Percentiles rank a stretch among this genome's conserved stretches.
phyloP scores from a whole-genome alignment of 2,113 vertebrate genomes.

The Onychostruthus taczanowskii region DNA sequence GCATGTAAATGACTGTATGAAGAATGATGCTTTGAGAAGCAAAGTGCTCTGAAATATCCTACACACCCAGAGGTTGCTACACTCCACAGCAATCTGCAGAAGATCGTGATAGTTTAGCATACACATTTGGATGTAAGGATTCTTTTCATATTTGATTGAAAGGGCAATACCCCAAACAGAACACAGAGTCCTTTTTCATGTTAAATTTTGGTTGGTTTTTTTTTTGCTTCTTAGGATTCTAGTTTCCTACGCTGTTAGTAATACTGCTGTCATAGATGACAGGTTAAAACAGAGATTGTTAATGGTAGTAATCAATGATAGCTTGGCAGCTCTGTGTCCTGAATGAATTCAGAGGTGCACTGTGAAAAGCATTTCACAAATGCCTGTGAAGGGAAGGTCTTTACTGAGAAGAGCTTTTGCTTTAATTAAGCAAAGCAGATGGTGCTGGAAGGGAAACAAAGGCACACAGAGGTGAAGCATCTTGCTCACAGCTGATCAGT shows the following conservation, averaged over 20 bases:
- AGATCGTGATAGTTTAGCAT: neutral
- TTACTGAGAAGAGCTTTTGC: neutral
- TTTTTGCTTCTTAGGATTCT: neutral
- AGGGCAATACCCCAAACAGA: neutral
- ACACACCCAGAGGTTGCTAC: neutral
- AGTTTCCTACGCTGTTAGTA: neutral
- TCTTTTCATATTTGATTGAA: neutral
- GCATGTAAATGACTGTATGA: neutral
- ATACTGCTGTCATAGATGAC: neutral
- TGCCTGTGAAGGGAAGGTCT: slow-evolving; percentile 27
- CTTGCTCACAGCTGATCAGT: slow-evolving; percentile 46
- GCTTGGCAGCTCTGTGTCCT: neutral
- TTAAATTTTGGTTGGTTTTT: neutral
- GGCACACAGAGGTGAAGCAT: slow-evolving; percentile 27
- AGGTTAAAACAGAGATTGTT: slow-evolving; percentile 20
- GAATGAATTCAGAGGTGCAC: neutral
- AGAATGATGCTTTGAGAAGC: neutral
- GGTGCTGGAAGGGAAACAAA: slow-evolving; percentile 45
- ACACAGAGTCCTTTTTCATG: neutral
- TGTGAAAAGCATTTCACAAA: slow-evolving; percentile 36
- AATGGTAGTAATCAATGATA: neutral
- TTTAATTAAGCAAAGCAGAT: slow-evolving; percentile 60
- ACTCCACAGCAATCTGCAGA: neutral
- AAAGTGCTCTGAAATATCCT: slow-evolving; percentile 5
- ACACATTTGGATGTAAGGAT: neutral